Evolutionary conservation across 2,797 vertebrate species (phyloP), one percentile per base, ranked within the genome.

Genomic region (Acrossocheilus wenchowensis): DNA sequence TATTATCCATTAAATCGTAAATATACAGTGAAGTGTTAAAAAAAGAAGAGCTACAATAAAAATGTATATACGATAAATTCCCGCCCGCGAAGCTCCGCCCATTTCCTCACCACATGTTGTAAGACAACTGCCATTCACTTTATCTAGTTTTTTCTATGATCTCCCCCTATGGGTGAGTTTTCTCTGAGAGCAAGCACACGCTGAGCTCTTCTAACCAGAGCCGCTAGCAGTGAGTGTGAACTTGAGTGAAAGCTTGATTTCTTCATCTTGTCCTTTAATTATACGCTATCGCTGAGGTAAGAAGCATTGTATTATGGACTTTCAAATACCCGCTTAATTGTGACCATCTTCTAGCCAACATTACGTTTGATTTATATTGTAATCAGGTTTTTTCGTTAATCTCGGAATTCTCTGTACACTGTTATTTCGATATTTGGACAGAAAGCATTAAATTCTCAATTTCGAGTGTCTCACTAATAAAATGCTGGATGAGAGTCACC

Each of bases 221-320:
- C 34, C 15, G 10, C 6, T 14, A 21, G 36, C 64, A 34, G 66
- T 85, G 64, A 72, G 7, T 54, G 64, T 79, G n/a, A 85, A 36
- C 2, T 79, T 71, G 72, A 81, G 36, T 23, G 19, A 68, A 11
- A 75, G 26, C 71, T 23, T 83, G 57, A 23, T 54, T 68, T 39
- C 23, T 69, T 85, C 52, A 73, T 80, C 39, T 71, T 48, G 66
- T n/a, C 9, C 15, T 57, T 79, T n/a, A 79, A 23, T 34, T 79
- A 71, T n/a, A 78, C 66, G 5, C 7, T 30, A 48, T 85, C 12
- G 5, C 21, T 43, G 30, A 72, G 84, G 84, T 85, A 85, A 85
- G 84, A 34, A 34, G 21, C 19, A 34, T n/a, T 72, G 26, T 17
- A 54, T 71, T 71, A 26, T n/a, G 2, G 43, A n/a, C 12, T 36